Evolutionary conservation across 2,113 vertebrate species (phyloP).

Genomic region (Columba janthina): DNA sequence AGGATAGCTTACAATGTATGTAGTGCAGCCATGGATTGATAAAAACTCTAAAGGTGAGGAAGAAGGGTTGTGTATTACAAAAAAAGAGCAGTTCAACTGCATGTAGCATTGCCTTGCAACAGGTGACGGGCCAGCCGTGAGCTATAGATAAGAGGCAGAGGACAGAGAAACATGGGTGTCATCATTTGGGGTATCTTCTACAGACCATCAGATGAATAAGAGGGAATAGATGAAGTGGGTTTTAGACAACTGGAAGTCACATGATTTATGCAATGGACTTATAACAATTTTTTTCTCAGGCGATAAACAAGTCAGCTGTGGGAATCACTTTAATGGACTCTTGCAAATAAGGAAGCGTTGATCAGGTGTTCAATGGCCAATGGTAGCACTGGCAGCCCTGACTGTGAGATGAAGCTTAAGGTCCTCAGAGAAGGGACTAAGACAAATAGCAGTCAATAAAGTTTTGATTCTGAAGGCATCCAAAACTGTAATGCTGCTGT

Average conservation of each 20-base stretch:
- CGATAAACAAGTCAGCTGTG: background rate
- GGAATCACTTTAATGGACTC: background rate
- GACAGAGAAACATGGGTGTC: background rate
- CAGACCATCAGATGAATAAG: background rate
- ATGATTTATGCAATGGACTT: background rate
- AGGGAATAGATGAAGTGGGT: background rate
- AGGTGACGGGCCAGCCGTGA: background rate
- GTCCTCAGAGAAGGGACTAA: background rate
- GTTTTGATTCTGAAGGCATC: background rate
- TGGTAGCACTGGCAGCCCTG: background rate
- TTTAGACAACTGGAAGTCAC: background rate
- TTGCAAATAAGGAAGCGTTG: background rate
- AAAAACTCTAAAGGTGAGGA: background rate
- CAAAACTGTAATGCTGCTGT: background rate
- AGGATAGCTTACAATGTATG: background rate
- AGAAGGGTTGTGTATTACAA: background rate
- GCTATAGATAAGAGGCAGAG: background rate
- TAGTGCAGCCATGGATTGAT: background rate
- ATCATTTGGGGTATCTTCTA: background rate
- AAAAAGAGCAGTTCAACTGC: background rate
- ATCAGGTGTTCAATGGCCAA: background rate
- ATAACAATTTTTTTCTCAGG: background rate
- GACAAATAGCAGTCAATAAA: fast-evolving
- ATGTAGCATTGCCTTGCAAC: background rate
- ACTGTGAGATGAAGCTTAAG: background rate